Evolutionary conservation across 2,797 vertebrate species (phyloP).

Genomic region (Melanotaenia pygmaea): DNA sequence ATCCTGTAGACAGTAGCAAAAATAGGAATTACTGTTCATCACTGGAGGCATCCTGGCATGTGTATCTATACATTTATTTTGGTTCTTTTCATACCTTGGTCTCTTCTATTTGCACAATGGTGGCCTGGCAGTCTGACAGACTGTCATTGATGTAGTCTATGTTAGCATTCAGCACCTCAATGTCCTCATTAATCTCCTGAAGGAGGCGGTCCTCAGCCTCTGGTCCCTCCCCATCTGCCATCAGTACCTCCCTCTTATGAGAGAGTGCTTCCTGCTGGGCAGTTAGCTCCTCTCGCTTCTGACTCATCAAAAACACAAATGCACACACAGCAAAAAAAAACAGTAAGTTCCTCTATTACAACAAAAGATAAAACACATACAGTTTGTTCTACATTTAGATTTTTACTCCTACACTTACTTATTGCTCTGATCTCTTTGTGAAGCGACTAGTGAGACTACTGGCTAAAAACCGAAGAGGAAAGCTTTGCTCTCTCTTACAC

Average conservation of each 20-base stretch:
- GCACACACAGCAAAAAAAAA: neutral
- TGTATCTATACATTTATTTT: neutral
- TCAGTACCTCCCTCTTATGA: conserved; percentile 86
- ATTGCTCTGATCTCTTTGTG: neutral
- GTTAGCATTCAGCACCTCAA: conserved; percentile 95
- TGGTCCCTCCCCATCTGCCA: conserved; percentile 81
- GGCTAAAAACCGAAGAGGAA: neutral
- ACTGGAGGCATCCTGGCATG: neutral
- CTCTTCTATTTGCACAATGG: conserved; percentile 98
- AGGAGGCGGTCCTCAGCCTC: conserved; percentile 90
- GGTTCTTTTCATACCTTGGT: conserved; percentile 85
- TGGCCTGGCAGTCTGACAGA: conserved; percentile 96
- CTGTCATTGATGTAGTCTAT: conserved; percentile 98
- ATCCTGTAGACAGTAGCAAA: conserved; percentile 81
- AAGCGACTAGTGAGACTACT: neutral
- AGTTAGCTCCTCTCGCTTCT: conserved; percentile 97
- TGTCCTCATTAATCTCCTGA: conserved; percentile 94
- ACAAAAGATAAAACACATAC: neutral
- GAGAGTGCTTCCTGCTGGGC: conserved; percentile 91
- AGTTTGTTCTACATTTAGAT: neutral
- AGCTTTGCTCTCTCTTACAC: neutral
- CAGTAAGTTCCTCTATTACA: neutral
- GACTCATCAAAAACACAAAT: conserved; percentile 47
- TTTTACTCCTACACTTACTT: neutral
- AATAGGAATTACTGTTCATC: neutral